A percentile compares a stretch with the other conserved stretches of the same genome.
Evolutionary conservation across 1,140 invertebrate genomes (phyloP).

Genomic region (Drosophila albomicans): DNA sequence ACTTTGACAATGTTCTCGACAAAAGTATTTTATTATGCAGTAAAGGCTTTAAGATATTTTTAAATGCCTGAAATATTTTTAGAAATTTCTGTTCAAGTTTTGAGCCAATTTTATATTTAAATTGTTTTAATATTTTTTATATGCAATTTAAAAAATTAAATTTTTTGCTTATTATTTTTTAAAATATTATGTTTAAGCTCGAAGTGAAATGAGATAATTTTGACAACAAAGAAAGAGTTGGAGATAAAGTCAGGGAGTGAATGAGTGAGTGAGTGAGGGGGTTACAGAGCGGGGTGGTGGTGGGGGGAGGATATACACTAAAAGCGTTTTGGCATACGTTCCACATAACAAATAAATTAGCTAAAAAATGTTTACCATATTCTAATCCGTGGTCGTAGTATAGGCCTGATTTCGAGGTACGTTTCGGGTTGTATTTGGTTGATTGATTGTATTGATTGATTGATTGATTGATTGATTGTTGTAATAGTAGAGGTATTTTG

Average conservation of each 20-base stretch:
- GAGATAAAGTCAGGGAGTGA: not conserved
- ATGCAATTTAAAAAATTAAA: no score
- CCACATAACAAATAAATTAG: slow-evolving; percentile 77
- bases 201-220: not conserved
- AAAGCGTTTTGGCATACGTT: slow-evolving; percentile 62
- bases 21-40: slow-evolving; percentile 7
- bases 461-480: slow-evolving; percentile 26
- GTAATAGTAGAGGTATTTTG: slow-evolving; percentile 52
- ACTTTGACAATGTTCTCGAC: not conserved
- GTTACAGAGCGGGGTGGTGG: not conserved
- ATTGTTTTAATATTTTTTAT: no score
- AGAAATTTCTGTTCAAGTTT: not conserved
- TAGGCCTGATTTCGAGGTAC: slow-evolving; percentile 87
- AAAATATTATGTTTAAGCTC: no score
- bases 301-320: slow-evolving; percentile 45
- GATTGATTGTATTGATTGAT: slow-evolving; percentile 23
- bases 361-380: slow-evolving; percentile 91
- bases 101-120: not conserved
- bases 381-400: slow-evolving; percentile 94
- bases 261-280: not conserved
- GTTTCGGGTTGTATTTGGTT: slow-evolving; percentile 46
- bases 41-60: not conserved
- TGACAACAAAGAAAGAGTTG: not conserved
- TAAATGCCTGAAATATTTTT: not conserved
- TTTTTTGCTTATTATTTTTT: no score